Evolutionary conservation across 2,888 invertebrate species (phyloP).

Genomic region (Tillus elongatus): DNA sequence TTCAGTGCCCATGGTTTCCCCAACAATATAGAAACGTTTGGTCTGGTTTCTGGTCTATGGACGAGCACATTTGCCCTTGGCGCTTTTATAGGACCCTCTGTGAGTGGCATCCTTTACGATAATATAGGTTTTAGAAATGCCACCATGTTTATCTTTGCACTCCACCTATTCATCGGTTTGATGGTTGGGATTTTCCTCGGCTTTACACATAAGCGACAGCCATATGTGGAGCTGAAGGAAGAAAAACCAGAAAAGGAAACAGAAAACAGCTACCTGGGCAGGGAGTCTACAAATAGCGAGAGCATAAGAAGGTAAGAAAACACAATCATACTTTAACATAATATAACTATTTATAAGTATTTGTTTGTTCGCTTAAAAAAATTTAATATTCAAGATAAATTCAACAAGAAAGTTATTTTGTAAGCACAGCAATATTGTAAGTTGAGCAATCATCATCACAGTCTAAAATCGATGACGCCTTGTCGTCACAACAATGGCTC

Average conservation of each 20-base stretch:
- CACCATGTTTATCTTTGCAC: conserved; percentile 59
- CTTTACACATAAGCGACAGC: conserved; percentile 24
- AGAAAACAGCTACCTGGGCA: conserved; percentile 38
- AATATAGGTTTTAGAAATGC: conserved; percentile 61
- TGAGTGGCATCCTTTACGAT: conserved; percentile 66
- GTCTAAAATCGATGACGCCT: too few species aligned
- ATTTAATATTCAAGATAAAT: too few species aligned
- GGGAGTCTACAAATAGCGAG: conserved; percentile 32
- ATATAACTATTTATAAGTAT: too few species aligned
- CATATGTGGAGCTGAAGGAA: conserved; percentile 41
- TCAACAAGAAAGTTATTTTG: too few species aligned
- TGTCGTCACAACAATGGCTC: too few species aligned
- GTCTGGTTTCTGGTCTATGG: conserved; percentile 82
- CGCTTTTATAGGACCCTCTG: conserved; percentile 73
- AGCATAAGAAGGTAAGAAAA: conserved; percentile 34
- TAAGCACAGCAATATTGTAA: too few species aligned
- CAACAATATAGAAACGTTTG: conserved; percentile 81
- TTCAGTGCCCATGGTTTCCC: conserved; percentile 63
- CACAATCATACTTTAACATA: too few species aligned
- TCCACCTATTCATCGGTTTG: conserved; percentile 55
- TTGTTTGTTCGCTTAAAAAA: too few species aligned
- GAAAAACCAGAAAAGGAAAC: conserved; percentile 48
- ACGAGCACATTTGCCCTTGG: conserved; percentile 85
- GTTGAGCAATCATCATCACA: too few species aligned
- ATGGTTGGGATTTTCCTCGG: conserved; percentile 42